A percentile compares a stretch with the other conserved stretches of the same genome.
Evolutionary conservation across 2,113 vertebrate species (phyloP).

Genomic region (Hoplias malabaricus): DNA sequence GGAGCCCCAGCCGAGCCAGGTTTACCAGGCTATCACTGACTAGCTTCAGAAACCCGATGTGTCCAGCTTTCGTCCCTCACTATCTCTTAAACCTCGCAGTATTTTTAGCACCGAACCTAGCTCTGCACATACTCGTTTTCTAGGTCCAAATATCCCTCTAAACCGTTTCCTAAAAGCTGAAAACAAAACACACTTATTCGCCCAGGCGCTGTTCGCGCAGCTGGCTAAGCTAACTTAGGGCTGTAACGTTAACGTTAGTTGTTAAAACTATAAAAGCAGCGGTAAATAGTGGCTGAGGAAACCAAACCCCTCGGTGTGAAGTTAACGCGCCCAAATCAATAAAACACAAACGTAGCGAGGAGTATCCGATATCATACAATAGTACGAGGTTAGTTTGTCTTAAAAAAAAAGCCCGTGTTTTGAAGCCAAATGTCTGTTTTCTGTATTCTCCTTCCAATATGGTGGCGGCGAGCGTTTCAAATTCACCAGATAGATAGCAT

Average conservation of each 20-base stretch:
- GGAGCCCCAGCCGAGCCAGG: too few relatives aligned
- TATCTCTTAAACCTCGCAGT: neutral
- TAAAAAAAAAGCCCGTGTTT: constrained; percentile 33
- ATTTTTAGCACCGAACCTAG: neutral
- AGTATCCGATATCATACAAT: neutral
- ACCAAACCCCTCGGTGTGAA: neutral
- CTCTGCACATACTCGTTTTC: neutral
- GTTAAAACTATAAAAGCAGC: constrained; percentile 4
- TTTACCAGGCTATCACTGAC: neutral
- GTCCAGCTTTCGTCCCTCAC: neutral
- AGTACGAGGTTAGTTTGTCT: neutral
- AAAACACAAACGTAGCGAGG: neutral
- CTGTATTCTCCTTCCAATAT: constrained; percentile 68
- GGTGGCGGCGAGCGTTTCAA: constrained; percentile 74
- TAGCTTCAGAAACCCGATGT: neutral
- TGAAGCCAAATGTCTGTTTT: constrained; percentile 28
- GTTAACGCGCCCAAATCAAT: neutral
- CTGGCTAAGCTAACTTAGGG: constrained; percentile 53
- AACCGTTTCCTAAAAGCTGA: neutral
- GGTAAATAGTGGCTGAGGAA: constrained; percentile 54
- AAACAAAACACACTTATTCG: neutral
- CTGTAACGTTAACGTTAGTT: neutral
- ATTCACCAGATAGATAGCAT: constrained; percentile 63
- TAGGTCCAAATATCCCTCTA: neutral
- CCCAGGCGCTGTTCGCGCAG: neutral